Evolutionary conservation across 1,140 invertebrate species (phyloP), one percentile per base, ranked within the genome.

Genomic region (Drosophila sucinea): DNA sequence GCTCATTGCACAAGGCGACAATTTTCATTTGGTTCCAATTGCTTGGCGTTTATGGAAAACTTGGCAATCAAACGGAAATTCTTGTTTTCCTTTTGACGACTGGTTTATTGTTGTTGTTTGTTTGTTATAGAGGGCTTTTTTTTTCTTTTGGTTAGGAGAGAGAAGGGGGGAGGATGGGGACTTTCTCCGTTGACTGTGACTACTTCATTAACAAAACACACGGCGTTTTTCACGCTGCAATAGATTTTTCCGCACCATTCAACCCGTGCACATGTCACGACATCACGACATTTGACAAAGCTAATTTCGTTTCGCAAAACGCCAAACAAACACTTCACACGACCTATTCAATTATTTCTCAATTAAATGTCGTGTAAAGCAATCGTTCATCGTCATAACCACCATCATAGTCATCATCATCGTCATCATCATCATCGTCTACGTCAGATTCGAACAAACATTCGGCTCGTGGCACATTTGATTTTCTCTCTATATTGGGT

Each of bases 261-360:
- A 77, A 80, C 60, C 73, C 67, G 67, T 79, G 67, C 79, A 86
- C 70, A 71, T 73, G 81, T 80, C 73, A 74, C 62, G 35, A 47
- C 73, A 69, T 58, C 44, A 51, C 23, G 25, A 51, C 44, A 51
- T 90, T 89, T 89, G 85, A 89, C 84, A 89, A 89, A 89, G 84
- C 84, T 89, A 89, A 89, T 89, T 90, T 89, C 80, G 60, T 74
- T 67, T 61, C 67, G 73, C 73, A 79, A 73, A 82, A 85, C 70
- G 83, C 79, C 79, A 87, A 87, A 87, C 84, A 87, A 87, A 89
- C 83, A 87, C 83, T 87, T 89, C 79, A 89, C 80, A 73, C 83
- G 84, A 87, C 83, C 83, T 89, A 89, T 87, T 89, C 84, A 89
- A 87, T 87, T 87, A 87, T 87, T 87, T 84, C 84, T 87, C 85